Evolutionary conservation across 1,140 invertebrate species (phyloP), one percentile per base, ranked within the genome.

Genomic region (Ips nitidus): DNA sequence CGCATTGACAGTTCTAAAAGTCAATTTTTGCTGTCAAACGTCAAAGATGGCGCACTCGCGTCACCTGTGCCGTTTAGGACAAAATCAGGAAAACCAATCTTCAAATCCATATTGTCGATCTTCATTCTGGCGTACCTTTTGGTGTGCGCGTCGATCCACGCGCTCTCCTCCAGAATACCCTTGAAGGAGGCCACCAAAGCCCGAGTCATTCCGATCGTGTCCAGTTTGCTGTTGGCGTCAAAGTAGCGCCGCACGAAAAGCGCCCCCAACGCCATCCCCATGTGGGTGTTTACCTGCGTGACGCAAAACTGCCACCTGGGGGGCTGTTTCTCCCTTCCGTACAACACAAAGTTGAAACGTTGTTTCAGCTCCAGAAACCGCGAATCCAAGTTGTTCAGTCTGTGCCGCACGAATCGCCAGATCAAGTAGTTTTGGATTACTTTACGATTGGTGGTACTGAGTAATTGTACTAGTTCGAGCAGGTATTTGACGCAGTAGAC

Each of bases 81-180:
- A 72, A 91, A 93, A 78, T 95, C 90, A 0, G 94, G 94, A 79
- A 94, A 95, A 1, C 94, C 94, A 72, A 98, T 94, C 78, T 92
- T 89, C 37, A 95, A 82, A 70, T 89, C 86, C 87, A 98, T 94
- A 0, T 87, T 83, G 53, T 91, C 84, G 8, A 92, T 88, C 84
- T 98, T 98, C 74, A 90, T 86, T 4, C 85, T 85, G 2, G 94
- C 94, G 50, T 72, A 72, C 22, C 53, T 22, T 74, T 92, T 91
- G 0, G 94, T 97, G 41, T 89, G 85, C 36, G 86, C 81, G 71
- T 95, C 91, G 78, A 98, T 90, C 95, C 95, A 98, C 36, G 84
- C 81, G 0, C 89, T 89, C 57, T 87, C 83, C 22, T 86, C 82
- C 1, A 95, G 76, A 5, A 92, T 84, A 71, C 90, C 86, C 71